Percentiles rank a stretch among this genome's conserved stretches.
Evolutionary conservation across 1,140 invertebrate species (phyloP).

Genomic region (Ceratoteleas bidentatus): DNA sequence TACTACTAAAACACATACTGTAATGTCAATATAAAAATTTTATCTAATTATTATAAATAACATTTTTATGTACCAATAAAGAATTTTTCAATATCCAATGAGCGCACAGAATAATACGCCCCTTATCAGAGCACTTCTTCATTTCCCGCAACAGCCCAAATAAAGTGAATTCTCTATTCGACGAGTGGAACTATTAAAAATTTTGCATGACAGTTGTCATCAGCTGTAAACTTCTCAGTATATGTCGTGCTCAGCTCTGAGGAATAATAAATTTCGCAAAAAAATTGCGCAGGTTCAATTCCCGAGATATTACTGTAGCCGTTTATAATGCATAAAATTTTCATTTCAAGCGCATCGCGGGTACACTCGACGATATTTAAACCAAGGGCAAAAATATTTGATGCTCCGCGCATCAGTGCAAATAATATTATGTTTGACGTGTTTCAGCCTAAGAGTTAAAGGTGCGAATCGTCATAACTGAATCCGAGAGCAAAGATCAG

Average conservation of each 20-base stretch:
- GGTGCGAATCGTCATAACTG: slow-evolving; percentile 66
- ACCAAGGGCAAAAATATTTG: slow-evolving; percentile 46
- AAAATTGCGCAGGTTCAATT: slow-evolving; percentile 47
- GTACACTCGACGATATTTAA: slow-evolving; percentile 29
- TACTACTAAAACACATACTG: background rate
- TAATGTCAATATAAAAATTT: background rate
- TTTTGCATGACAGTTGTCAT: slow-evolving; percentile 44
- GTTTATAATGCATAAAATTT: slow-evolving; percentile 59
- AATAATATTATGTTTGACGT: slow-evolving; percentile 65
- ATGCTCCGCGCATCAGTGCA: slow-evolving; percentile 50
- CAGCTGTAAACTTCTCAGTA: slow-evolving; percentile 51
- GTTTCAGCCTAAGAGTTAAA: slow-evolving; percentile 53
- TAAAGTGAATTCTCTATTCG: slow-evolving; percentile 44
- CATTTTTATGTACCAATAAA: slow-evolving; percentile 5
- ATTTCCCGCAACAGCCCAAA: slow-evolving; percentile 26
- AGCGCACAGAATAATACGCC: background rate
- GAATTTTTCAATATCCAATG: slow-evolving; percentile 1
- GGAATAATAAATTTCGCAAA: slow-evolving; percentile 53
- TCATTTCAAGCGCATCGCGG: slow-evolving; percentile 21
- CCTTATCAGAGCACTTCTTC: slow-evolving; percentile 16
- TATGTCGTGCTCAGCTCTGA: slow-evolving; percentile 23
- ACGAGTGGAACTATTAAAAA: slow-evolving; percentile 12
- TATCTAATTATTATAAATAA: background rate
- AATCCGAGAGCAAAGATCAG: slow-evolving; percentile 60
- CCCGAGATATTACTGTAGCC: slow-evolving; percentile 43